These are phyloP conservation scores for Meriones unguiculatus DNA, from an alignment of 2,113 vertebrate genomes.

Conservation along the genomic window DNA sequence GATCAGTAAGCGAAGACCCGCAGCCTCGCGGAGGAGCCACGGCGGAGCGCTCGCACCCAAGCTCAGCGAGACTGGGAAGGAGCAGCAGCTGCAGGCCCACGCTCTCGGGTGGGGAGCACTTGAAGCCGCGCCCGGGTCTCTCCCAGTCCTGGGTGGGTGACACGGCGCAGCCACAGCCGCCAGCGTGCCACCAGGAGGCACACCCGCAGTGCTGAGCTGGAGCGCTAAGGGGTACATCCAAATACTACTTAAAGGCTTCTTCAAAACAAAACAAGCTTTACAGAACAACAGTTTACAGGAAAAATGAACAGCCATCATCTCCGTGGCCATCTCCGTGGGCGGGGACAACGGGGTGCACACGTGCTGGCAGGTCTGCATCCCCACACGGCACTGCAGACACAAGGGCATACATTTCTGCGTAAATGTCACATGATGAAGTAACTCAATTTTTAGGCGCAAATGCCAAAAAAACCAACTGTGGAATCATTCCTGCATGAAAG, in stretches of 20 bases:
- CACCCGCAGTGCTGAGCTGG: neutral
- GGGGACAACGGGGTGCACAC: no score
- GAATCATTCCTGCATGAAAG: neutral
- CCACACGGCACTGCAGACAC: neutral
- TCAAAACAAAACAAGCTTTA: neutral
- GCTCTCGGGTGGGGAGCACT: neutral
- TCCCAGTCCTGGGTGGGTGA: neutral
- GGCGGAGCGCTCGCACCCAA: neutral
- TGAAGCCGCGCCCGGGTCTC: no score
- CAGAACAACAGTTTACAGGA: neutral
- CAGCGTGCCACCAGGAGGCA: neutral
- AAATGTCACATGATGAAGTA: neutral
- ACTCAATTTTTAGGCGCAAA: neutral
- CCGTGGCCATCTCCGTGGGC: neutral
- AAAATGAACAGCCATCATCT: neutral
- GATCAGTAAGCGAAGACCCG: neutral
- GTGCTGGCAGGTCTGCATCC: neutral
- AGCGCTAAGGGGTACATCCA: neutral
- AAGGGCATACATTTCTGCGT: neutral
- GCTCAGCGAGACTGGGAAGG: neutral
- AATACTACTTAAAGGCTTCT: neutral
- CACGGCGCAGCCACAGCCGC: neutral
- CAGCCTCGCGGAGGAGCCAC: neutral
- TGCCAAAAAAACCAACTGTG: neutral
- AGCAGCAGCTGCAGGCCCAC: fast-evolving